Percentiles rank a stretch among this genome's conserved stretches.
Conservation (phyloP, 2,797 vertebrate species). For the Pempheris klunzingeri region DNA sequence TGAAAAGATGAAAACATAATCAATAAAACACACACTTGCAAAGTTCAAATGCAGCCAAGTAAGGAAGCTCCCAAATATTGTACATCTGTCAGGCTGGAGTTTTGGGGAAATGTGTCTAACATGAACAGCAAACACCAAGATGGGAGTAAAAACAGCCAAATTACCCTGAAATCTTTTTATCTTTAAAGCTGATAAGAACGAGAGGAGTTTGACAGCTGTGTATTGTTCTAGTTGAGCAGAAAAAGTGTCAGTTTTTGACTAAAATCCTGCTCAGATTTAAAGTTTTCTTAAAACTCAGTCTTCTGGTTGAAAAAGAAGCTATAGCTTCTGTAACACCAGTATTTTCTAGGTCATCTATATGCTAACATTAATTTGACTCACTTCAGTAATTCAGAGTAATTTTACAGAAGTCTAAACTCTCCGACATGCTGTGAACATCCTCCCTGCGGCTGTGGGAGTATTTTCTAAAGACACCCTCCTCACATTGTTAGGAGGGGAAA, state of each 20-base stretch:
- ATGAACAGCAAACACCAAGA: background rate
- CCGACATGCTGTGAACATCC: constrained; percentile 2
- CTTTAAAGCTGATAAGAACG: background rate
- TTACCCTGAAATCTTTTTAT: background rate
- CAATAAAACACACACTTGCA: too few species aligned
- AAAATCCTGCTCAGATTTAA: background rate
- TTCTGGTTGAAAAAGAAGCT: background rate
- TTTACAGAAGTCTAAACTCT: constrained; percentile 23
- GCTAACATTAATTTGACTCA: constrained; percentile 40
- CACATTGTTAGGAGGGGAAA: background rate
- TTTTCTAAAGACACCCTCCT: constrained; percentile 43
- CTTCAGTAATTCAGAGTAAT: constrained; percentile 38
- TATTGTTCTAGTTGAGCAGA: background rate
- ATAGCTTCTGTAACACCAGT: background rate
- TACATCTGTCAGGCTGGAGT: background rate
- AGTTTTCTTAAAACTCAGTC: background rate
- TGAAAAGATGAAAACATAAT: too few species aligned
- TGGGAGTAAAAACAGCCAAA: too few species aligned
- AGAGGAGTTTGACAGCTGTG: background rate
- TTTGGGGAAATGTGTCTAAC: background rate
- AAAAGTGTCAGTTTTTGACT: background rate
- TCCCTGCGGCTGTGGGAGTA: constrained; percentile 38
- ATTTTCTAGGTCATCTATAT: constrained; percentile 36
- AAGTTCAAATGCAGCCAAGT: too few species aligned
- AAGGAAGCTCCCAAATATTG: background rate